Conservation (phyloP, 1,140 invertebrate species). For the Atopsyche davidsoni region DNA sequence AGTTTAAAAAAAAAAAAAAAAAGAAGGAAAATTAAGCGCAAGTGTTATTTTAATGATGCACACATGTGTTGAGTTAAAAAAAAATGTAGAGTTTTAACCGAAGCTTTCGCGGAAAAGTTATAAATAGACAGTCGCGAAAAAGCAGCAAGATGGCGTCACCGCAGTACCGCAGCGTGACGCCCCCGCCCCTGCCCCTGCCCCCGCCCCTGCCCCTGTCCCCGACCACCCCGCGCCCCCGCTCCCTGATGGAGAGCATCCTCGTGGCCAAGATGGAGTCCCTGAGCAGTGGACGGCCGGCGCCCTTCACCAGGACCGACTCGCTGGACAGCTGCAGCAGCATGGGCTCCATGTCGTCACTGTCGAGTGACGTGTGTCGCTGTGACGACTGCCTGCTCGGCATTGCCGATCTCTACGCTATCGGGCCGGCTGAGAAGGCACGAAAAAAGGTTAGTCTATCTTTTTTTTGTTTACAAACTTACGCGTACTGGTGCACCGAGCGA, state of each 20-base stretch:
- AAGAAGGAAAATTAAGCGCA: no score
- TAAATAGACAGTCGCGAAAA: no score
- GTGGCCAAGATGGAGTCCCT: conserved; percentile 68
- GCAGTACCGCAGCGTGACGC: conserved; percentile 42
- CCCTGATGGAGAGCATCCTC: conserved; percentile 69
- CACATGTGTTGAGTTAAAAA: no score
- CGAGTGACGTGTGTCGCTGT: conserved; percentile 70
- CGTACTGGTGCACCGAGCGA: no score
- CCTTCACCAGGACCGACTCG: conserved; percentile 65
- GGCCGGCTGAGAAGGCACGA: conserved; percentile 49
- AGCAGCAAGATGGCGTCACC: conserved; percentile 35
- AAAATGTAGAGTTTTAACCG: no score
- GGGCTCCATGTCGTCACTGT: conserved; percentile 58
- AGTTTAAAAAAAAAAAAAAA: no score
- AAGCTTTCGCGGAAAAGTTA: no score
- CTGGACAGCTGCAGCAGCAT: conserved; percentile 71
- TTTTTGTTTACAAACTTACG: conserved; percentile 23
- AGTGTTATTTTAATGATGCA: no score
- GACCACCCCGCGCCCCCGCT: conserved; percentile 48
- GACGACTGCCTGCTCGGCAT: conserved; percentile 79
- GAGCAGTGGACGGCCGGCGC: conserved; percentile 38
- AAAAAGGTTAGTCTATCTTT: conserved; percentile 58
- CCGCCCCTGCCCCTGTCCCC: conserved; percentile 31
- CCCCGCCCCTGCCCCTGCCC: conserved; percentile 32
- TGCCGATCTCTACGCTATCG: conserved; percentile 63